A percentile compares a stretch with the other conserved stretches of the same genome.
Conservation (phyloP, 2,113 vertebrate species). For the Bujurquina vittata region DNA sequence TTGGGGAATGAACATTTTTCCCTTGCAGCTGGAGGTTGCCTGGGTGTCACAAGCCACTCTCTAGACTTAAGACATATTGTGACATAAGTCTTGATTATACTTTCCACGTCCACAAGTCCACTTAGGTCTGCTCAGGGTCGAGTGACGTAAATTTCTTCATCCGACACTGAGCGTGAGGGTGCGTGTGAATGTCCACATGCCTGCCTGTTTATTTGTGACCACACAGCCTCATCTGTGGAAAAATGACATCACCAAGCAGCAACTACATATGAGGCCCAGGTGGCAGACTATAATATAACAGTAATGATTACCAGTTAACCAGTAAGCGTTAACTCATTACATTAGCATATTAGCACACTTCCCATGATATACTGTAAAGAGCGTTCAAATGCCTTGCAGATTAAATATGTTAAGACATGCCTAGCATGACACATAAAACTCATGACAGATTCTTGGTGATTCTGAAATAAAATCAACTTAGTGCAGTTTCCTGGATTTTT, state of each 20-base stretch:
- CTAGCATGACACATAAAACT: not conserved
- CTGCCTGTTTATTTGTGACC: no score
- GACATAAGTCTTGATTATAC: not conserved
- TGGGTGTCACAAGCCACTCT: not conserved
- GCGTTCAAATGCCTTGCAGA: not conserved
- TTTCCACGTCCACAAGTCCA: not conserved
- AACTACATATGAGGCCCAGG: no score
- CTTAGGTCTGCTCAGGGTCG: not conserved
- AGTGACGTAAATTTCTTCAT: not conserved
- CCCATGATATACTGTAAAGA: not conserved
- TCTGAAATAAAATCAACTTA: no score
- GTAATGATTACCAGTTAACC: not conserved
- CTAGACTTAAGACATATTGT: not conserved
- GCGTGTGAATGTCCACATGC: no score
- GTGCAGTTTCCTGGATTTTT: no score
- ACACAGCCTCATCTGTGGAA: no score
- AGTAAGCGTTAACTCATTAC: not conserved
- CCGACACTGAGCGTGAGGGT: no score
- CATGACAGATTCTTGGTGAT: no score
- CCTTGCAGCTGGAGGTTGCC: no score
- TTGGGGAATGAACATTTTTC: no score
- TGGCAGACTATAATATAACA: no score
- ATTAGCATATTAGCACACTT: not conserved
- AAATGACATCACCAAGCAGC: no score
- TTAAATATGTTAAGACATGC: not conserved